Percentiles rank a stretch among this genome's conserved stretches.
Evolutionary conservation across 2,113 vertebrate genomes (phyloP).

Genomic region (Triplophysa tibetana): DNA sequence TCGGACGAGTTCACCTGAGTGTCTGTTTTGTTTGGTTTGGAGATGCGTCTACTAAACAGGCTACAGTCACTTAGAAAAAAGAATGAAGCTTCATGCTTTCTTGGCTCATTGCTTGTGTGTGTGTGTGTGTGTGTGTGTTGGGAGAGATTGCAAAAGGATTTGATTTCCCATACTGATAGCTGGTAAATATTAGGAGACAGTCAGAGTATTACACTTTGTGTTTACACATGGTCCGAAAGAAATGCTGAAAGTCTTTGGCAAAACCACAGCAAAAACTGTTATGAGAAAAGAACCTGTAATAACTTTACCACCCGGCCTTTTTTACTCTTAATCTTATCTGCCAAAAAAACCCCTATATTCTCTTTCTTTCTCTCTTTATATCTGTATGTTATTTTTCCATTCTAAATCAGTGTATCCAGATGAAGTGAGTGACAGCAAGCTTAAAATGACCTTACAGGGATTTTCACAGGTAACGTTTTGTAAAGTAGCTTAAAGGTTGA

Average conservation of each 20-base stretch:
- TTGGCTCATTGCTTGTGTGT: constrained; percentile 29
- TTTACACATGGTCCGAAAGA: constrained; percentile 20
- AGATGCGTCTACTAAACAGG: constrained; percentile 5
- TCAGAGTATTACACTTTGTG: constrained; percentile 12
- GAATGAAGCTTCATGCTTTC: constrained; percentile 30
- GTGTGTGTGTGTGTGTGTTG: constrained; percentile 1
- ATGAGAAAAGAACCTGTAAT: constrained; percentile 9
- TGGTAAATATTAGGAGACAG: constrained; percentile 22
- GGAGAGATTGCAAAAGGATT: constrained; percentile 1
- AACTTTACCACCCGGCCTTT: constrained; percentile 17
- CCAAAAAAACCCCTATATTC: constrained; percentile 26
- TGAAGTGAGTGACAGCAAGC: not conserved
- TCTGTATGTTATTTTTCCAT: not conserved
- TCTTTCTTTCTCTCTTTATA: constrained; percentile 25
- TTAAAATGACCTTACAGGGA: not conserved
- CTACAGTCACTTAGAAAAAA: constrained; percentile 38
- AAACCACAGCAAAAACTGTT: constrained; percentile 22
- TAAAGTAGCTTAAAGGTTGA: not conserved
- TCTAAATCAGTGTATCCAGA: not conserved
- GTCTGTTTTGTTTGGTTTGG: constrained; percentile 8
- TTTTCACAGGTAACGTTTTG: not conserved
- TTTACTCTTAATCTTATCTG: constrained; percentile 6
- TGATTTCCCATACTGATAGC: constrained; percentile 34
- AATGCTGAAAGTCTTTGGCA: constrained; percentile 26
- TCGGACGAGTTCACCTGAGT: constrained; percentile 25